These are phyloP conservation scores for Cliona cf. orientalis DNA, from an alignment of 37 sponge, comb jelly and placozoan species.

Conservation along the genomic window DNA sequence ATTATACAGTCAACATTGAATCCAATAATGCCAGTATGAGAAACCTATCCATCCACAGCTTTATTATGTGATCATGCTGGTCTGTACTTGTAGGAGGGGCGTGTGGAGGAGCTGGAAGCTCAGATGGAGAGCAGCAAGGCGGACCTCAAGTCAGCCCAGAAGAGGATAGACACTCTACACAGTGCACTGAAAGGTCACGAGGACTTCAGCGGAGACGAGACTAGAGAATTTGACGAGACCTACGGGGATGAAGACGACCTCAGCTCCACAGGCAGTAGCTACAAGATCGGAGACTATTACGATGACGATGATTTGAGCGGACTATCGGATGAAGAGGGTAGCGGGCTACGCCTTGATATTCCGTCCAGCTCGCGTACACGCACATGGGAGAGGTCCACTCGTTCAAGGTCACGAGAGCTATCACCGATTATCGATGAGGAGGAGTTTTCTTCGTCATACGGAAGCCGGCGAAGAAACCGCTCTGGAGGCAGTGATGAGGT, in stretches of 20 bases:
- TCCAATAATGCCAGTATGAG: no score
- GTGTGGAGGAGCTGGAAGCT: conserved; percentile 66
- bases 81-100: conserved; percentile 70
- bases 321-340: background rate
- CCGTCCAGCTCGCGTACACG: background rate
- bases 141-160: conserved; percentile 78
- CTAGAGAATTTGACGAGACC: conserved; percentile 1
- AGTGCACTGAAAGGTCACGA: conserved; percentile 69
- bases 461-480: no score
- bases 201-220: conserved; percentile 35
- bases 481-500: no score
- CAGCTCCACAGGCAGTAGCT: conserved; percentile 42
- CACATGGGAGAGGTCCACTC: background rate
- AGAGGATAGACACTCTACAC: conserved; percentile 75
- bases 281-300: conserved; percentile 18
- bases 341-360: background rate
- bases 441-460: no score
- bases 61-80: no score
- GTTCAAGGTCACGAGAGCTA: background rate
- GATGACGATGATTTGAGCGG: background rate
- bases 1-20: no score
- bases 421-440: background rate
- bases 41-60: no score
- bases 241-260: conserved; percentile 8
- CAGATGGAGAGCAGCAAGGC: conserved; percentile 40